Base-by-base conservation (phyloP, 2,797 vertebrate species). In the Poeciliopsis infans region DNA sequence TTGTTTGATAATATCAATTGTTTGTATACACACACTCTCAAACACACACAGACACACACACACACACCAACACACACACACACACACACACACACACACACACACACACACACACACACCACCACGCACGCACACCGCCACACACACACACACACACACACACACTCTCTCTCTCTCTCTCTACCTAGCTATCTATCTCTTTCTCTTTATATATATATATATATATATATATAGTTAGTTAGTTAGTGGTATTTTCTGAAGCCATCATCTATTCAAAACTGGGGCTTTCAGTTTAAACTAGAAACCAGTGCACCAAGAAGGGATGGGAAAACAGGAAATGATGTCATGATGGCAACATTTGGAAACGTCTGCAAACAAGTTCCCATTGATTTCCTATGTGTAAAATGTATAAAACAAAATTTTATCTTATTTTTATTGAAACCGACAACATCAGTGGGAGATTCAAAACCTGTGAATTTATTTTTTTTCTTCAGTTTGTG, bases 231-330 rank as follows among this genome's bases (percentile, higher is more conserved):
- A 2, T 7, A 51, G n/a, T n/a, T 33, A 53, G 31, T 31, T 76
- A 81, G 49, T 78, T 64, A 74, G 39, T 13, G 2, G 39, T 45
- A 66, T 74, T 31, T 72, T 83, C 47, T 78, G 55, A 73, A 39
- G n/a, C 18, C 33, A 39, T 33, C 33, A 39, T 39, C 33, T 13
- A 10, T 33, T 66, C 61, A 39, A 74, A 36, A 53, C 33, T 53
- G 47, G 6, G 7, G 39, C 33, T 74, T 75, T 31, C 25, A 31
- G 28, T 71, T 36, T 41, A 75, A 49, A 68, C 86, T 59, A 89
- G 76, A 53, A 75, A 59, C 77, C 80, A 85, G 31, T 64, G 12
- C 72, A 78, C 81, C 81, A 78, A 75, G 76, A 75, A 71, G 75
- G 33, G 79, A 41, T 53, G 20, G 46, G 18, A 72, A 78, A 46